Base-by-base conservation (phyloP, 1,140 invertebrate genomes). In the Caenorhabditis latens region DNA sequence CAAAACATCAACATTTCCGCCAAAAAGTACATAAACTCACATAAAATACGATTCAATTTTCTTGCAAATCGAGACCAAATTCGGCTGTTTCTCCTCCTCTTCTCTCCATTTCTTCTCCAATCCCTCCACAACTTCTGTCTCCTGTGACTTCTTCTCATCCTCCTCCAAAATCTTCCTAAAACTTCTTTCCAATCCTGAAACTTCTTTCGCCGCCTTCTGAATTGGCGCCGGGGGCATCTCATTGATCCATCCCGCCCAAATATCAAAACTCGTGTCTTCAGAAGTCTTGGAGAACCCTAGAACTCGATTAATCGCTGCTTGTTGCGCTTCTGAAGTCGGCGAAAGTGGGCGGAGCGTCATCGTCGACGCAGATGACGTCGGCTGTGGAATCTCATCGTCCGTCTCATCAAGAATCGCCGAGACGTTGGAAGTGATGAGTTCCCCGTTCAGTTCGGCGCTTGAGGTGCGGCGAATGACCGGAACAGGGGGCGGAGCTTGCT, bases 331-430 rank as follows among this genome's bases (percentile, higher is more conserved):
- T 4, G 71, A 43, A 24, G 71, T 50, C 24, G n/a, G 24, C 13
- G 61, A 24, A 32, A 14, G n/a, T 24, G 11, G n/a, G n/a, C 40
- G 9, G 9, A 24, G 4, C 40, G 42, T 50, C n/a, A n/a, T n/a
- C 6, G 19, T 43, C 1, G 46, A 32, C 8, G 46, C 13, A 11
- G 71, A 50, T 21, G 46, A 4, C 3, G 46, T 6, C n/a, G 46
- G n/a, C n/a, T n/a, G 71, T 5, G 71, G 71, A 19, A 13, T 8
- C 4, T 50, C 71, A 13, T 79, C 71, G 11, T 79, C 71, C 4
- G 71, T 21, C 21, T 79, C 71, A 21, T 79, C 16, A 42, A 79
- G 71, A 50, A 79, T 46, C 13, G 46, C n/a, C 6, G 71, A n/a
- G 13, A 79, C 71, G 4, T 5, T n/a, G 8, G 71, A 13, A 13